A percentile compares a stretch with the other conserved stretches of the same genome.
phyloP scores from a whole-genome alignment of 2,888 invertebrate species.

The Crioceris asparagi region DNA sequence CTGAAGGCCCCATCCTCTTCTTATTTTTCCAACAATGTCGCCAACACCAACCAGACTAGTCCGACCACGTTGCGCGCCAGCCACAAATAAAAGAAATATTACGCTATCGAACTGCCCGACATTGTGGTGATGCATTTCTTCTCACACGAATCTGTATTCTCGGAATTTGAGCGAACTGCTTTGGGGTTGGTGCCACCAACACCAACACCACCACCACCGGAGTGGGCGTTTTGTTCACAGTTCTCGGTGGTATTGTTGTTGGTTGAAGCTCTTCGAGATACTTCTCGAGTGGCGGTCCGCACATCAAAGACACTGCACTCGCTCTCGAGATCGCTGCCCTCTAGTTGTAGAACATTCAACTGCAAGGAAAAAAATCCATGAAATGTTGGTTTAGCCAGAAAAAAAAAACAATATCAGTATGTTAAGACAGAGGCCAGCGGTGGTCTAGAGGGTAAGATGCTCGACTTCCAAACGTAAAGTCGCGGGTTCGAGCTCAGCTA shows the following conservation, averaged over 20 bases:
- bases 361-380: slow-evolving; percentile 18
- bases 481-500: too few species aligned
- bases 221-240: slow-evolving; percentile 33
- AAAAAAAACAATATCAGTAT: too few species aligned
- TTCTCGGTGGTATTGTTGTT: slow-evolving; percentile 37
- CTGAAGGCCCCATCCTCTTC: too few species aligned
- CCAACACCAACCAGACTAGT: too few species aligned
- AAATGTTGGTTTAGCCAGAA: too few species aligned
- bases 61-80: too few species aligned
- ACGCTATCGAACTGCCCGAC: background rate
- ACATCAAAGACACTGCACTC: slow-evolving; percentile 51
- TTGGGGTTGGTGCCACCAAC: slow-evolving; percentile 34
- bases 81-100: too few species aligned
- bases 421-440: background rate
- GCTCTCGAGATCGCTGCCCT: slow-evolving; percentile 51
- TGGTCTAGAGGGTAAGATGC: background rate
- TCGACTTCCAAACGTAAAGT: too few species aligned
- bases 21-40: too few species aligned
- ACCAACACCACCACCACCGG: slow-evolving; percentile 21
- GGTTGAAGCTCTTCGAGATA: slow-evolving; percentile 39
- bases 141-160: slow-evolving; percentile 44
- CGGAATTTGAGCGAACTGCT: slow-evolving; percentile 43
- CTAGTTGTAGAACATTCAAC: slow-evolving; percentile 43
- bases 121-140: slow-evolving; percentile 47
- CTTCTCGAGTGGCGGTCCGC: slow-evolving; percentile 36